Evolutionary conservation across 2,888 invertebrate species (phyloP), one percentile per base, ranked within the genome.

Genomic region (Melanostoma mellinum): DNA sequence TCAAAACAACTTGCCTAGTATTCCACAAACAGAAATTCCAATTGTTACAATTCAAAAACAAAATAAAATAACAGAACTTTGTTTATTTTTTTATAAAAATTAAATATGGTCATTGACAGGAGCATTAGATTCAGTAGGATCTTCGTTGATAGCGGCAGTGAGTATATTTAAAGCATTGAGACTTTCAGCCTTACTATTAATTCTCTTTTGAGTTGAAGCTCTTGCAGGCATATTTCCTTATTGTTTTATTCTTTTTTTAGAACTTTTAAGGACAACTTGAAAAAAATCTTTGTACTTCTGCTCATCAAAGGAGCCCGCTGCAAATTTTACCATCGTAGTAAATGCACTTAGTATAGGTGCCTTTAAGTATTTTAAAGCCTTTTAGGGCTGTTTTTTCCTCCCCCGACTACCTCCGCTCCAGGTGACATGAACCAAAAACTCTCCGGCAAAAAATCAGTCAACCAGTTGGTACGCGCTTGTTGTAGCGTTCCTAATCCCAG

Each of bases 231-330:
- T 20, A 1, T 20, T 20, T 20, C 20, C 20, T 0, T 0, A 20
- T 20, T 20, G 20, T 36, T 36, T 6, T 4, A 36, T 6, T 55
- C 20, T 55, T 20, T 20, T 55, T 20, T 38, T 55, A n/a, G 36
- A 3, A 35, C 20, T 55, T 33, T 1, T 20, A 2, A 35, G 36
- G 0, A 55, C 20, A 8, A 3, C 20, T 38, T 36, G 2, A 8
- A 55, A 55, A 55, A 55, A 55, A 1, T 55, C 55, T 55, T 32
- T 5, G 20, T 36, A 4, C 20, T 55, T 55, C 3, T 38, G 3
- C 20, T 55, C 55, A 20, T 55, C 4, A 8, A 55, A 55, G 1
- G 10, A 6, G 2, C 8, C 20, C 8, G 35, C 35, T 8, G 55
- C 55, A 8, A 55, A 20, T 55, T 8, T 55, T 20, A 55, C 20